Evolutionary conservation across 2,888 invertebrate species (phyloP).

Genomic region (Eupithecia inturbata): DNA sequence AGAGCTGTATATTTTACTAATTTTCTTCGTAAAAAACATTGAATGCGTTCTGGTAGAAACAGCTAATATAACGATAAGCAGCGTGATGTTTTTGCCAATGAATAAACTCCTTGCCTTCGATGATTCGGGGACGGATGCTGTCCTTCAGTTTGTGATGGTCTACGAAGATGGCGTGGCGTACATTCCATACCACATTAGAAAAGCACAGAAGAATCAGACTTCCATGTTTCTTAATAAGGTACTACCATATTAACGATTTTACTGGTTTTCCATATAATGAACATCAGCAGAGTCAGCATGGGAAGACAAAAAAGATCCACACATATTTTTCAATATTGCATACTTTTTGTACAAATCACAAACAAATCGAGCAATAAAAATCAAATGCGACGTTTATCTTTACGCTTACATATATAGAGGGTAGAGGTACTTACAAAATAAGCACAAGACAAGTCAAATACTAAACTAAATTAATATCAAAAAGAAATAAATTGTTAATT

Average conservation of each 20-base stretch:
- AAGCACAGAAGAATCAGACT: not conserved
- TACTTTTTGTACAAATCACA: too few species aligned
- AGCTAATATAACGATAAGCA: not conserved
- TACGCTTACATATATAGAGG: too few species aligned
- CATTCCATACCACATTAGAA: not conserved
- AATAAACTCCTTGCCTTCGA: not conserved
- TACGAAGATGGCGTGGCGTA: slow-evolving; percentile 5
- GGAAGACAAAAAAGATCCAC: not conserved
- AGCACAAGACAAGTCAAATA: too few species aligned
- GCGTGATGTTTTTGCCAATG: not conserved
- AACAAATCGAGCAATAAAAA: too few species aligned
- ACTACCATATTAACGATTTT: not conserved
- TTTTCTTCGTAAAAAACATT: not conserved
- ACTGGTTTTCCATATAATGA: not conserved
- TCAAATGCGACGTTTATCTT: too few species aligned
- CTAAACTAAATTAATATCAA: too few species aligned
- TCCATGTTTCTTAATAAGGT: not conserved
- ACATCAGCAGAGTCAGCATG: not conserved
- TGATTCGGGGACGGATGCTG: not conserved
- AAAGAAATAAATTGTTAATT: too few species aligned
- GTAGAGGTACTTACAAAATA: too few species aligned
- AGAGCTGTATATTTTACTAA: not conserved
- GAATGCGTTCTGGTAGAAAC: not conserved
- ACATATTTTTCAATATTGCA: too few species aligned
- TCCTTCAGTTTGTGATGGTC: not conserved